Percentiles rank a stretch among this genome's conserved stretches.
Conservation (phyloP, 2,113 vertebrate genomes). For the Ammodramus savannarum region DNA sequence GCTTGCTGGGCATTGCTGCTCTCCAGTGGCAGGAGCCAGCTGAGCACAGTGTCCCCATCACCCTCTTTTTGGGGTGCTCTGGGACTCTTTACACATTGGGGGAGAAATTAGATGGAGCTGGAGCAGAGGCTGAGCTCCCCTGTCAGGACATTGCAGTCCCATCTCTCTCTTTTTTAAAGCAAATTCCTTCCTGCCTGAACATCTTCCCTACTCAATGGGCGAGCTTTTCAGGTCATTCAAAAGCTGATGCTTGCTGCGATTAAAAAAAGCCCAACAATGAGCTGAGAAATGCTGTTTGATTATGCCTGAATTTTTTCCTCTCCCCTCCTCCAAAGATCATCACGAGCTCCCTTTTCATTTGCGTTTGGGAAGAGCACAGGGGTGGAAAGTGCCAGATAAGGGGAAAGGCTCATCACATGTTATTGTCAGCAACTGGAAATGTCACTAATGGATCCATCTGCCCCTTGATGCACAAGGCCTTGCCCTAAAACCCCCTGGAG, state of each 20-base stretch:
- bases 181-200: background rate
- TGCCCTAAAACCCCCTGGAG: background rate
- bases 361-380: background rate
- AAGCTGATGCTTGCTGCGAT: background rate
- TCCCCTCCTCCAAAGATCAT: constrained; percentile 25
- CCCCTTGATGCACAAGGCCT: background rate
- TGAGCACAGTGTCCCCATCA: background rate
- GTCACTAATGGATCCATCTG: background rate
- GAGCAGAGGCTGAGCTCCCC: background rate
- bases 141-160: background rate
- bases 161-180: background rate
- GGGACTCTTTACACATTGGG: background rate
- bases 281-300: constrained; percentile 9
- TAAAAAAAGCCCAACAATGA: background rate
- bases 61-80: background rate
- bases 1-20: background rate
- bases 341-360: background rate
- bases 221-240: background rate
- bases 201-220: background rate
- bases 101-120: rapidly evolving
- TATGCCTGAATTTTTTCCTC: background rate
- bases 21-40: background rate
- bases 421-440: constrained; percentile 20
- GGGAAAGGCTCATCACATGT: constrained; percentile 46
- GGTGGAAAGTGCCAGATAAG: constrained; percentile 41